Evolutionary conservation across 2,797 vertebrate genomes (phyloP).

Genomic region (Sebastes nivosus): DNA sequence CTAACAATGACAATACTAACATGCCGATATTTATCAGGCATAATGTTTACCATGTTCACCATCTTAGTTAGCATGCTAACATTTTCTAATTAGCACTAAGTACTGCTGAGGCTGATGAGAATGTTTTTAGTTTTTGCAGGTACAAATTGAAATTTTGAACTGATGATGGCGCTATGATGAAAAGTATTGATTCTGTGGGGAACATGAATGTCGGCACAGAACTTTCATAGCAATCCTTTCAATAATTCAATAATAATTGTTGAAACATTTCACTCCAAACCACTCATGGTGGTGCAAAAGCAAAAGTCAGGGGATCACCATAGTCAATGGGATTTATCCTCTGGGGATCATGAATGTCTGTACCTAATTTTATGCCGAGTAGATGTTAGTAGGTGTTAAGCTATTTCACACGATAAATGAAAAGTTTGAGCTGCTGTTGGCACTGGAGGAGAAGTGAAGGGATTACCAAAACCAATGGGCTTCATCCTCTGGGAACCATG

Average conservation of each 20-base stretch:
- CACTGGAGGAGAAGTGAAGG: no score
- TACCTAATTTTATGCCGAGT: no score
- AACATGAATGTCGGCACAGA: no score
- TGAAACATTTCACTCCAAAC: not conserved
- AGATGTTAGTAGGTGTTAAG: no score
- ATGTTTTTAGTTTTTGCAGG: not conserved
- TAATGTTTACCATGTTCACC: no score
- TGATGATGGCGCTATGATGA: not conserved
- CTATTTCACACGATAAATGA: rapidly evolving
- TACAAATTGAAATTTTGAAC: not conserved
- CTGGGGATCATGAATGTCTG: not conserved
- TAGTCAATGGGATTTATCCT: no score
- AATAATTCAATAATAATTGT: not conserved
- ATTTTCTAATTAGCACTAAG: no score
- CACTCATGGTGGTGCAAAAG: not conserved
- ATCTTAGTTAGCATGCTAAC: no score
- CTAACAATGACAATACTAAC: not conserved
- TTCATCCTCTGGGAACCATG: not conserved
- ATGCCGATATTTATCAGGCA: not conserved
- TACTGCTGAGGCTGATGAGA: not conserved
- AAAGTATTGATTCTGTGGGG: not conserved
- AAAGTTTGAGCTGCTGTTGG: no score
- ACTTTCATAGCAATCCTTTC: no score
- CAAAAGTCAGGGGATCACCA: not conserved
- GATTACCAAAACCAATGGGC: rapidly evolving